Evolutionary conservation across 2,113 vertebrate genomes (phyloP).

Genomic region (Serilophus lunatus): DNA sequence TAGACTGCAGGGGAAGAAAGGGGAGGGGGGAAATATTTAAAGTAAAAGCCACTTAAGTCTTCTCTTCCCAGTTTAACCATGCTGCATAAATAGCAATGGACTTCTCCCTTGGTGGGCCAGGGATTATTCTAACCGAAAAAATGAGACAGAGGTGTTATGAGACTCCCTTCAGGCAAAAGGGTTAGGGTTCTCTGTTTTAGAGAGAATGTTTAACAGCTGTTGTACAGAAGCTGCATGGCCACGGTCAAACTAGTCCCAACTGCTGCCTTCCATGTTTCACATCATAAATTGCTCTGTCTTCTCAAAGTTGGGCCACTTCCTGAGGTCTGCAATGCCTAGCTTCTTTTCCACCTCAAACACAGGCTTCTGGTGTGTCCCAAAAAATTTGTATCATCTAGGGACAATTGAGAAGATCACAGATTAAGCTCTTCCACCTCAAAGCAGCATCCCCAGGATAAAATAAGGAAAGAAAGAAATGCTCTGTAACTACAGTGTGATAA

Average conservation of each 20-base stretch:
- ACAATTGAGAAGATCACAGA: background rate
- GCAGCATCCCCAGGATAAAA: background rate
- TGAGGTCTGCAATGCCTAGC: background rate
- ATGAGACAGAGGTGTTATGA: background rate
- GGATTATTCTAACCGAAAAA: background rate
- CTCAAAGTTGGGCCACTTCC: background rate
- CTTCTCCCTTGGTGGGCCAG: no score
- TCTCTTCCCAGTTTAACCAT: background rate
- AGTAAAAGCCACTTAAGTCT: background rate
- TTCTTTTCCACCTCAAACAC: background rate
- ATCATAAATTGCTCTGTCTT: background rate
- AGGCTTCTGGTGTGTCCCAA: background rate
- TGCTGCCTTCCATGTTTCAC: background rate
- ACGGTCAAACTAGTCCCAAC: background rate
- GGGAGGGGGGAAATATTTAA: background rate
- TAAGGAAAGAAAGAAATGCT: background rate
- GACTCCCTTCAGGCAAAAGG: background rate
- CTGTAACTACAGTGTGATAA: background rate
- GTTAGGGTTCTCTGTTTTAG: background rate
- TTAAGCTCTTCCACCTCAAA: background rate
- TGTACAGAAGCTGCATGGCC: background rate
- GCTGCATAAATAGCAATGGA: background rate
- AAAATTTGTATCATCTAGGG: background rate
- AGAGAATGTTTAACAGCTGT: background rate
- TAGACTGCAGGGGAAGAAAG: background rate